A percentile compares a stretch with the other conserved stretches of the same genome.
phyloP scores from a whole-genome alignment of 2,888 invertebrate genomes.

The Mellilla xanthometata region DNA sequence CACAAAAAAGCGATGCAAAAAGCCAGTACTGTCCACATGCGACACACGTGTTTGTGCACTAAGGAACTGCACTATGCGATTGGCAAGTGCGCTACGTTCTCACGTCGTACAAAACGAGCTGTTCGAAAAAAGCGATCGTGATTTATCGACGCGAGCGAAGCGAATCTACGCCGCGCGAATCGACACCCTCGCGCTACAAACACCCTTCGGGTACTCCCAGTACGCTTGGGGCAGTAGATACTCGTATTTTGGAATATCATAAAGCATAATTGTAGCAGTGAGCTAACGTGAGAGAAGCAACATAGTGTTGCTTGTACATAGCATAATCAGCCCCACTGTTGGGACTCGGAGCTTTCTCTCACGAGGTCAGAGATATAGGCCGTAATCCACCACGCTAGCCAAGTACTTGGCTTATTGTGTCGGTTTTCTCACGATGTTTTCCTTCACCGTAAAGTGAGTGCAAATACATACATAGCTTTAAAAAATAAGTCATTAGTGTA shows the following conservation, averaged over 20 bases:
- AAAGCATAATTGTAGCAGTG: not conserved
- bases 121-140: conserved; percentile 49
- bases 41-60: conserved; percentile 33
- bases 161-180: conserved; percentile 29
- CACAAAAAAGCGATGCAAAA: conserved; percentile 29
- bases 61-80: conserved; percentile 51
- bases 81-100: conserved; percentile 50
- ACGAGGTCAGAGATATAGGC: too few species aligned
- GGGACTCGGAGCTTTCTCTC: too few species aligned
- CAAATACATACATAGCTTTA: too few species aligned
- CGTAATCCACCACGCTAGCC: too few species aligned
- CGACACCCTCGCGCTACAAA: conserved; percentile 27
- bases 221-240: conserved; percentile 24
- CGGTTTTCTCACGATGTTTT: too few species aligned
- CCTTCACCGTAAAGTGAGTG: too few species aligned
- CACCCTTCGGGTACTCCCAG: conserved; percentile 28
- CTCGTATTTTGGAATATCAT: conserved; percentile 1
- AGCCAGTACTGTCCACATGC: conserved; percentile 40
- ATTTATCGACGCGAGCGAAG: conserved; percentile 54
- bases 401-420: too few species aligned
- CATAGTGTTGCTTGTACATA: too few species aligned
- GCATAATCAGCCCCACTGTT: too few species aligned
- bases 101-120: conserved; percentile 53
- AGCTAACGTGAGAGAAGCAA: too few species aligned
- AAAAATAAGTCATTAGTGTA: too few species aligned